Percentiles rank a stretch among this genome's conserved stretches.
phyloP scores from a whole-genome alignment of 2,113 vertebrate genomes.

The Vidua chalybeata region DNA sequence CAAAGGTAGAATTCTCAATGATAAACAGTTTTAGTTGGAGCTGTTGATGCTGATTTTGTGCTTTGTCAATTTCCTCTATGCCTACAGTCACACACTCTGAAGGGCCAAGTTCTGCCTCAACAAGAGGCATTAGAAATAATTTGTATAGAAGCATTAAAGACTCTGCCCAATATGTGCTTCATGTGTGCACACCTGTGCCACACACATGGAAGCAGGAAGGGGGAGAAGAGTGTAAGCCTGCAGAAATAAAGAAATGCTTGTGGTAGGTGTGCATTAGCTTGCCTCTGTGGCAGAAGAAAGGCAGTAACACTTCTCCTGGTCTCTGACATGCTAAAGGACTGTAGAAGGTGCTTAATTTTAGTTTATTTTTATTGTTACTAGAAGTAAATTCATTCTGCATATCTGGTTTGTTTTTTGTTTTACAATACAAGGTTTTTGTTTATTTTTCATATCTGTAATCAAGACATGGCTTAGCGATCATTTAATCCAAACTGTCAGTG shows the following conservation, averaged over 20 bases:
- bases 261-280: not conserved
- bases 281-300: not conserved
- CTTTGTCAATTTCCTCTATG: not conserved
- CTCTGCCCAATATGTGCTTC: not conserved
- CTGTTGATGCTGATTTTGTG: not conserved
- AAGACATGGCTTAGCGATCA: not conserved
- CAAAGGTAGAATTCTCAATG: not conserved
- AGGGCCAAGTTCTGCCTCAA: not conserved
- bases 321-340: not conserved
- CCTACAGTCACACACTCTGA: rapidly evolving
- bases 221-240: not conserved
- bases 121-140: not conserved
- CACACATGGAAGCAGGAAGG: not conserved
- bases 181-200: not conserved
- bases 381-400: not conserved
- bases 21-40: not conserved
- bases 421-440: not conserved
- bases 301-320: not conserved
- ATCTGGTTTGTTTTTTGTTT: not conserved
- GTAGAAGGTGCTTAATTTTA: not conserved
- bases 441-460: not conserved
- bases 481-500: not conserved
- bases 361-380: not conserved
- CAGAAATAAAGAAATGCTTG: not conserved
- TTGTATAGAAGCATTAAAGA: not conserved